These are phyloP conservation scores for Oreonectes daqikongensis DNA, from an alignment of 2,797 vertebrate species.

Conservation along the genomic window DNA sequence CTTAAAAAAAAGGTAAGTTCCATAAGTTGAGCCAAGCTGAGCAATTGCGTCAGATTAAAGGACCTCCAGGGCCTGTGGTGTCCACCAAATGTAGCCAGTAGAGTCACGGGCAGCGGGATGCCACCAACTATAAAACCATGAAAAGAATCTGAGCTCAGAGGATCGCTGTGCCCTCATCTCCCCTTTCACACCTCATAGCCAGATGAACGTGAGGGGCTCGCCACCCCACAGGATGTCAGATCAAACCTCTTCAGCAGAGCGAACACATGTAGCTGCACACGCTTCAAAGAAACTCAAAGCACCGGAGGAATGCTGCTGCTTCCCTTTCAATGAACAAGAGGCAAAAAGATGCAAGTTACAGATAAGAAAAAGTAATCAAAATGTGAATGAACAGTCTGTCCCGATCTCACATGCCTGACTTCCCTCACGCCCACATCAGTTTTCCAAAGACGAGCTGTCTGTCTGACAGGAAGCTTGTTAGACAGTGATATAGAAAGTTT, in stretches of 20 bases:
- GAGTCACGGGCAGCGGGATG: conserved; percentile 33
- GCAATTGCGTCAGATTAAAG: conserved; percentile 52
- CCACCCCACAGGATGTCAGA: conserved; percentile 24
- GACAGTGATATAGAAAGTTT: conserved; percentile 20
- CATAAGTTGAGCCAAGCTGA: not conserved
- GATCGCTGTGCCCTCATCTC: conserved; percentile 7
- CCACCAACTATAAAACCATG: conserved; percentile 51
- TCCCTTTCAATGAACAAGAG: conserved; percentile 37
- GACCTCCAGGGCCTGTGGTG: conserved; percentile 29
- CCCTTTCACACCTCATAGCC: conserved; percentile 31
- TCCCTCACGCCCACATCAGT: conserved; percentile 9
- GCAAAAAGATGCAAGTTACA: conserved; percentile 15
- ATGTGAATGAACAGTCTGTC: conserved; percentile 29
- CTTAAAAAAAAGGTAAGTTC: not conserved
- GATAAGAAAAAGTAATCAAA: conserved; percentile 36
- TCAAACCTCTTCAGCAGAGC: conserved; percentile 35
- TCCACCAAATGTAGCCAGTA: conserved; percentile 13
- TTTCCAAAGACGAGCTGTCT: not conserved
- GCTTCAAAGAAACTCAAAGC: conserved; percentile 19
- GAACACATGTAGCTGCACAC: conserved; percentile 15
- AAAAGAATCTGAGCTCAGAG: conserved; percentile 38
- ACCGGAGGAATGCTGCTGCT: conserved; percentile 17
- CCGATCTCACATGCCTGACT: conserved; percentile 13
- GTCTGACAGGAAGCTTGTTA: conserved; percentile 28
- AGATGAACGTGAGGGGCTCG: conserved; percentile 4